phyloP scores from a whole-genome alignment of 2,888 invertebrate genomes.

The Graphium colonna region DNA sequence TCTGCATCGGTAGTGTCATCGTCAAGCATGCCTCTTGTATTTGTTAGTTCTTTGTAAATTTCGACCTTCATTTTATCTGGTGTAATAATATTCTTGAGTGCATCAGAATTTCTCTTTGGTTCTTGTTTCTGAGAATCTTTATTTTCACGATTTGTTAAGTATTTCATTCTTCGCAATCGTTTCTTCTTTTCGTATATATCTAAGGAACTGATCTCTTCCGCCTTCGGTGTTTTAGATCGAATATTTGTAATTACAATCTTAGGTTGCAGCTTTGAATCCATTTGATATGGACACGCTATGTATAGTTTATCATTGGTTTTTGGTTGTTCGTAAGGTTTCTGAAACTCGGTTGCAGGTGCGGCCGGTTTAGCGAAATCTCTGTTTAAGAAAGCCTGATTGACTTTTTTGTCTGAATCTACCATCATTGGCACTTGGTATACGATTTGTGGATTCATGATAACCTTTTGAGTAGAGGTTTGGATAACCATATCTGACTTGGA shows the following conservation, averaged over 20 bases:
- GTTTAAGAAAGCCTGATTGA: conserved; percentile 43
- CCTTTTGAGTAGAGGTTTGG: conserved; percentile 55
- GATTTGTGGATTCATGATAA: conserved; percentile 62
- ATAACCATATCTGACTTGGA: conserved; percentile 52
- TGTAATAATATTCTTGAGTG: conserved; percentile 53
- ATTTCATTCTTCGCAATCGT: conserved; percentile 63
- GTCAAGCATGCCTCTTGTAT: conserved; percentile 46
- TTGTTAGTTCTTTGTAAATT: conserved; percentile 60
- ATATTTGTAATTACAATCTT: conserved; percentile 65
- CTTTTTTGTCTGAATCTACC: conserved; percentile 52
- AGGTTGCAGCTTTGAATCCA: conserved; percentile 59
- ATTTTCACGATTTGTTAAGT: conserved; percentile 49
- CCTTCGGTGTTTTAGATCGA: conserved; percentile 46
- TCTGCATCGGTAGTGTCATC: conserved; percentile 67
- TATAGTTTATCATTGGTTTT: conserved; percentile 58
- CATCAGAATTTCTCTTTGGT: conserved; percentile 39
- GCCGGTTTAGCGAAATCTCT: conserved; percentile 46
- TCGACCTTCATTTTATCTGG: conserved; percentile 62
- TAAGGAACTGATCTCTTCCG: conserved; percentile 65
- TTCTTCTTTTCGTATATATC: conserved; percentile 78
- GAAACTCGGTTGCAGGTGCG: conserved; percentile 42
- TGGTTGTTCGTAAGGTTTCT: conserved; percentile 44
- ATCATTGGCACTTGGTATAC: conserved; percentile 67
- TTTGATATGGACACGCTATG: conserved; percentile 63
- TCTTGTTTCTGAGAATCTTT: conserved; percentile 43